Evolutionary conservation across 2,113 vertebrate genomes (phyloP), one percentile per base, ranked within the genome.

Genomic region (Eulemur rufifrons): DNA sequence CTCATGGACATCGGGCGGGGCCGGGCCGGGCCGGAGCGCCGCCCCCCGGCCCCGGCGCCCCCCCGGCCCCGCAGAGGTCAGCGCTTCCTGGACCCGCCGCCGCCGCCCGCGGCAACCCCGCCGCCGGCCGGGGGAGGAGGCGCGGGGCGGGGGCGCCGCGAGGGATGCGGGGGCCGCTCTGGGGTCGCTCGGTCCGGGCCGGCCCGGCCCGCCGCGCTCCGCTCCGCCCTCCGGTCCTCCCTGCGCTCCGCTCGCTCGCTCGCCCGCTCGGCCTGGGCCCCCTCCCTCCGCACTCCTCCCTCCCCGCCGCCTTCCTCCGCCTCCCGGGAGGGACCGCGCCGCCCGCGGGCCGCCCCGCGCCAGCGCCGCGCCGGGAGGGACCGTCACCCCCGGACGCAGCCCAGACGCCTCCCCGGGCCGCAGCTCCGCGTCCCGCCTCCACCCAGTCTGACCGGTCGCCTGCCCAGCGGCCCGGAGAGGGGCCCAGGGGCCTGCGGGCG

Each of bases 1-100:
- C 99, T 99, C 99, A 99, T 99, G 99, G 99, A 99, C 99, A 99
- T 99, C 99, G 99, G 99, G 98, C 98, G 99, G 99, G 98, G 98
- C 98, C 98, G 97, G 98, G 89, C 98, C 98, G 98, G 98, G 93
- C 97, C 98, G 90, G 96, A 98, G 97, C 97, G 95, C 97, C 97
- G 96, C 97, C 96, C 97, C 98, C 98, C 98, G 98, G 97, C 98
- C 87, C 98, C 98, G 98, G 98, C 91, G 95, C 98, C 98, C 98
- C 98, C 98, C 98, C 96, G 85, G 95, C 97, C 98, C 97, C 96
- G 98, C 97, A 98, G 97, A 98, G 98, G 98, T 97, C 98, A 94
- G 98, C 91, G 47, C 95, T 80, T 29, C 71, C 47, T 17, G 56
- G 82, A 87, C 89, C 89, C 92, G 88, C 61, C 96, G 95, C 95